Base-by-base conservation (phyloP, 2,888 invertebrate genomes). In the Eulithis prunata region DNA sequence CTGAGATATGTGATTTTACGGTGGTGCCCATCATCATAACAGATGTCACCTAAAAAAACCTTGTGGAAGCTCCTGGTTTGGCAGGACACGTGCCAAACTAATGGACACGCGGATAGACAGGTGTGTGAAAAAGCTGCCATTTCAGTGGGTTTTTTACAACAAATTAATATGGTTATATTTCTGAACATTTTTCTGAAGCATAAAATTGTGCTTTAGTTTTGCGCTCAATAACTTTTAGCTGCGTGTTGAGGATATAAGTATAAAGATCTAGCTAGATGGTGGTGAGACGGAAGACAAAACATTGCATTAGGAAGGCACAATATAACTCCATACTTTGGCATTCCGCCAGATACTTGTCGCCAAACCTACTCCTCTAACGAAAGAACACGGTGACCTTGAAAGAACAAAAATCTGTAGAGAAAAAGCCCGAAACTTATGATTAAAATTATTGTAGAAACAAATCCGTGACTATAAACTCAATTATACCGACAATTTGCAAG, bases 101-200 rank as follows among this genome's bases (percentile, higher is more conserved):
- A 64, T 64, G 47, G 63, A 64, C 57, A 45, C n/a, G 14, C 43
- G 47, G 41, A 67, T 51, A 55, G 63, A 59, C 66, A 63, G 63
- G 67, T 60, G 47, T 59, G 52, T 52, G 14, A 43, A 46, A 56
- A 53, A 36, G 45, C 13, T 36, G 13, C 47, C 13, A 21, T 47
- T 2, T 46, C 13, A 13, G 13, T 7, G 7, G 47, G 32, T n/a
- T 52, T 52, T 53, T 55, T 36, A 43, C 55, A 32, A 11, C 3
- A 54, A 55, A 61, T 57, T 57, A 32, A 47, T 28, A 28, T 41
- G 54, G 45, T n/a, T 14, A n/a, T 46, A 12, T 46, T 46, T 32
- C 5, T 47, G 46, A 46, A 28, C 36, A n/a, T 46, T 8, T 54
- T 46, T 32, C 5, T 47, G 46, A 46, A 28, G 45, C 52, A 13